Conservation (phyloP, 2,797 vertebrate genomes). For the Acanthopagrus latus region DNA sequence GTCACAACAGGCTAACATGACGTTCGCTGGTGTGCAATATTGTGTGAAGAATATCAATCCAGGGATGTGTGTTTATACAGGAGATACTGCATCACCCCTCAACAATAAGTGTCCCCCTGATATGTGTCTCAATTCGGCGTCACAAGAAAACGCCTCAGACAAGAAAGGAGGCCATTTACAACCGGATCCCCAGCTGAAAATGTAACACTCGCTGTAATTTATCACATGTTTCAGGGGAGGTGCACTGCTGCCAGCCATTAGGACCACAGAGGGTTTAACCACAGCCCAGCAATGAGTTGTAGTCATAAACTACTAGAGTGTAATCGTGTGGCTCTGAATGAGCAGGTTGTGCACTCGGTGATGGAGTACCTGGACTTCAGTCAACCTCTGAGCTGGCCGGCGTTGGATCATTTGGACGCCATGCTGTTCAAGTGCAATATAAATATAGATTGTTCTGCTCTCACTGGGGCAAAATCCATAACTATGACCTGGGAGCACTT, state of each 20-base stretch:
- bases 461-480: constrained; percentile 80
- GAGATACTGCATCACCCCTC: constrained; percentile 50
- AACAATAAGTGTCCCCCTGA: constrained; percentile 53
- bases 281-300: constrained; percentile 63
- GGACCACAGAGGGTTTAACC: constrained; percentile 75
- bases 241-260: constrained; percentile 71
- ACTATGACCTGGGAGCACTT: constrained; percentile 67
- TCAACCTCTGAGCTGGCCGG: constrained; percentile 68
- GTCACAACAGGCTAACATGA: constrained; percentile 51
- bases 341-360: constrained; percentile 73
- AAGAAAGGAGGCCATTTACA: constrained; percentile 69
- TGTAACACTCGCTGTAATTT: constrained; percentile 75
- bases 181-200: constrained; percentile 74
- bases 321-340: constrained; percentile 78
- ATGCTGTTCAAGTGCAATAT: constrained; percentile 78
- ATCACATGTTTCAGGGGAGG: constrained; percentile 81
- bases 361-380: constrained; percentile 72
- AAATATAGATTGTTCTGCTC: constrained; percentile 81
- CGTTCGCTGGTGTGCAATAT: constrained; percentile 41
- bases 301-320: constrained; percentile 72
- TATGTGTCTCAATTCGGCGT: constrained; percentile 55
- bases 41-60: constrained; percentile 56
- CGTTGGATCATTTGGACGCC: constrained; percentile 75
- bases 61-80: constrained; percentile 36
- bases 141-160: constrained; percentile 61